A percentile compares a stretch with the other conserved stretches of the same genome.
phyloP scores from a whole-genome alignment of 1,140 invertebrate genomes.

The Saxidomus purpurata region DNA sequence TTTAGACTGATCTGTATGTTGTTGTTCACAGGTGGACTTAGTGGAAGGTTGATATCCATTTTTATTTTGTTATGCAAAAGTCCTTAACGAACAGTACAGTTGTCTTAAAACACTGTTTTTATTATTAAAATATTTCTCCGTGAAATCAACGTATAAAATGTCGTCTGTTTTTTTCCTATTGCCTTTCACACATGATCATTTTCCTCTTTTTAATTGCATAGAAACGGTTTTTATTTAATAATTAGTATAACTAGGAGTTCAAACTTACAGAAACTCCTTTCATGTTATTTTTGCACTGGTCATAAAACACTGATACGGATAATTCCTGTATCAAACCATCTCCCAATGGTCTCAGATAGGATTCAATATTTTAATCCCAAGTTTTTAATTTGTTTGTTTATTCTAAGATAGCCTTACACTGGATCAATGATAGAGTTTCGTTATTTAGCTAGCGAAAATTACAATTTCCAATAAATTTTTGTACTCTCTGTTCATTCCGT shows the following conservation, averaged over 20 bases:
- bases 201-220: background rate
- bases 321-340: background rate
- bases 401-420: background rate
- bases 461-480: no score
- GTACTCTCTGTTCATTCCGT: no score
- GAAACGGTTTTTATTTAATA: background rate
- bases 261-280: background rate
- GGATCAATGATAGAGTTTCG: background rate
- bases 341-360: background rate
- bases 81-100: no score
- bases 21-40: conserved; percentile 60
- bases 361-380: background rate
- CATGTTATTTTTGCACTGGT: background rate
- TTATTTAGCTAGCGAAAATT: no score
- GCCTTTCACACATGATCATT: no score
- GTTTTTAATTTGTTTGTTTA: background rate
- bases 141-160: no score
- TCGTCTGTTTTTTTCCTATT: no score
- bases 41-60: conserved; percentile 62
- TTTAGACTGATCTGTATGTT: conserved; percentile 46
- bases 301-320: background rate
- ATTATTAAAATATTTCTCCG: no score
- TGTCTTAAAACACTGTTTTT: no score
- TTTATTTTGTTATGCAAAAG: no score
- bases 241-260: no score